These are phyloP conservation scores for Neosalanx taihuensis DNA, from an alignment of 2,797 vertebrate genomes.

Conservation along the genomic window DNA sequence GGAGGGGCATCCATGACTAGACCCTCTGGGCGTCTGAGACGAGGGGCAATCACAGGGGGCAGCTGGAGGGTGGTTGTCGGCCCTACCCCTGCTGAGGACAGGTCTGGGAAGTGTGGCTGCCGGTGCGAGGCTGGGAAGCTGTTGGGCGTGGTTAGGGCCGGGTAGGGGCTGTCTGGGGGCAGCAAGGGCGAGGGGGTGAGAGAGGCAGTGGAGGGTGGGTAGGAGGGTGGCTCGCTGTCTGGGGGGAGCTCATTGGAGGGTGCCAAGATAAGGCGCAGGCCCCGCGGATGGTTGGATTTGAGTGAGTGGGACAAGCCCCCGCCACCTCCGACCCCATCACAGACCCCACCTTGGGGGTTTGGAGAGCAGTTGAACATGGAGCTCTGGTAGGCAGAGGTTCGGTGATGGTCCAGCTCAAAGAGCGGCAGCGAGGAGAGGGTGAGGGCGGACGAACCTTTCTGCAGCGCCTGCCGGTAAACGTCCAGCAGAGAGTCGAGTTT, in stretches of 20 bases:
- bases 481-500: slow-evolving; percentile 96
- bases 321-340: slow-evolving; percentile 30
- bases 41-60: slow-evolving; percentile 78
- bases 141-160: slow-evolving; percentile 67
- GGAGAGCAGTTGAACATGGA: slow-evolving; percentile 78
- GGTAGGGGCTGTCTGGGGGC: slow-evolving; percentile 67
- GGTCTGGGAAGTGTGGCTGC: slow-evolving; percentile 66
- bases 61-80: slow-evolving; percentile 82
- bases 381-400: slow-evolving; percentile 84
- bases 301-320: slow-evolving; percentile 71
- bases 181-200: slow-evolving; percentile 70
- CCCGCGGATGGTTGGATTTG: slow-evolving; percentile 81
- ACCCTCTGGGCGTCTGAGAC: slow-evolving; percentile 70
- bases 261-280: slow-evolving; percentile 88
- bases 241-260: slow-evolving; percentile 83
- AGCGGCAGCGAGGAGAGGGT: slow-evolving; percentile 86
- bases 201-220: slow-evolving; percentile 80
- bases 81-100: slow-evolving; percentile 66
- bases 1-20: slow-evolving; percentile 71
- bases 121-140: slow-evolving; percentile 66
- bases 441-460: slow-evolving; percentile 86
- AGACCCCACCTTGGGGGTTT: slow-evolving; percentile 72
- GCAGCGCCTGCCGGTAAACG: slow-evolving; percentile 91
- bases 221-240: slow-evolving; percentile 83
- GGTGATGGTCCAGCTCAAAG: slow-evolving; percentile 83